These are phyloP conservation scores for Holocentrus rufus DNA, from an alignment of 2,797 vertebrate species.

Conservation along the genomic window DNA sequence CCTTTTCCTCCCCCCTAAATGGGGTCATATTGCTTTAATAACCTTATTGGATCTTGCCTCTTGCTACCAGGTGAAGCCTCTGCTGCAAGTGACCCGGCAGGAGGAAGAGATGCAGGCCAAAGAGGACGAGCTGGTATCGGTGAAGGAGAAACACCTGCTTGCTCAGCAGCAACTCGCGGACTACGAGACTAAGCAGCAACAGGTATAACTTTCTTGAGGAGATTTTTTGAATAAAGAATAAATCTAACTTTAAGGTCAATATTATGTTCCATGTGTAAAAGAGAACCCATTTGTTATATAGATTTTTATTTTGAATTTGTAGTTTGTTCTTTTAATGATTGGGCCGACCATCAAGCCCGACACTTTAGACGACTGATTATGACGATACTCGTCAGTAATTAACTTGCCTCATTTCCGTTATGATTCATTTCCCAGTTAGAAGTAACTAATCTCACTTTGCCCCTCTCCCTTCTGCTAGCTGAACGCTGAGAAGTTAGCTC, in stretches of 20 bases:
- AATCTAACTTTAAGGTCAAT: not conserved
- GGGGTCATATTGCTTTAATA: not conserved
- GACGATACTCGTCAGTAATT: too few species aligned
- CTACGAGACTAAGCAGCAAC: conserved; percentile 87
- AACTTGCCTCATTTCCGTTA: too few species aligned
- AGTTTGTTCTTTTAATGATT: too few species aligned
- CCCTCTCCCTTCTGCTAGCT: conserved; percentile 72
- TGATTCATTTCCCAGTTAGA: not conserved
- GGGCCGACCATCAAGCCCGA: too few species aligned
- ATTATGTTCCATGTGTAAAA: not conserved
- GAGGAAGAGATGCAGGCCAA: conserved; percentile 96
- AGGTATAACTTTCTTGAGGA: conserved; percentile 78
- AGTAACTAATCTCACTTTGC: not conserved
- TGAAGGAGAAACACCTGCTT: conserved; percentile 87
- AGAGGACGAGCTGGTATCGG: conserved; percentile 90
- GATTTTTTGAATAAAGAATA: not conserved
- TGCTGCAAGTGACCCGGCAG: conserved; percentile 93
- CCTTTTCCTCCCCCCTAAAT: not conserved
- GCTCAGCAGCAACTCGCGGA: conserved; percentile 88
- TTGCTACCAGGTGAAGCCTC: conserved; percentile 90
- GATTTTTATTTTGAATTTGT: not conserved
- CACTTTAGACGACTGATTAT: too few species aligned
- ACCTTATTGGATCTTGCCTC: not conserved
- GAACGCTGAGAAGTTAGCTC: conserved; percentile 86
- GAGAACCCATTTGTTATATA: not conserved